Evolutionary conservation across 2,113 vertebrate genomes (phyloP).

Genomic region (Strigops habroptila): DNA sequence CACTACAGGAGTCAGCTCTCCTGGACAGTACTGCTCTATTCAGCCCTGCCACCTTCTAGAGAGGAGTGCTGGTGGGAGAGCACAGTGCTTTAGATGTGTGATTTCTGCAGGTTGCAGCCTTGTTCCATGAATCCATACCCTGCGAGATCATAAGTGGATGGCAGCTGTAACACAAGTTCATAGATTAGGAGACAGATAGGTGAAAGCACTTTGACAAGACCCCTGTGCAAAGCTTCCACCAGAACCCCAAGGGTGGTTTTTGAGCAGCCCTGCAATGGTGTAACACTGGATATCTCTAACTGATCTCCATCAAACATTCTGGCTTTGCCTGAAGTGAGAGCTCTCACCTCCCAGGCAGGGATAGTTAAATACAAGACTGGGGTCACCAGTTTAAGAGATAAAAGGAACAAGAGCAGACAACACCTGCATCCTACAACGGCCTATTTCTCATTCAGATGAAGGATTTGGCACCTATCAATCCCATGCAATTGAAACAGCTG

Average conservation of each 20-base stretch:
- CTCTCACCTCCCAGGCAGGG: not conserved
- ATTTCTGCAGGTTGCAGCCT: not conserved
- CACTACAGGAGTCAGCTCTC: not conserved
- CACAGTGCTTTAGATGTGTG: rapidly evolving
- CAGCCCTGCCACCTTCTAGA: not conserved
- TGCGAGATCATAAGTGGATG: rapidly evolving
- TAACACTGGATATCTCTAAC: rapidly evolving
- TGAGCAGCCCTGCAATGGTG: not conserved
- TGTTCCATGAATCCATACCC: rapidly evolving
- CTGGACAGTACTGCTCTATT: not conserved
- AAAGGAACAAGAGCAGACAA: constrained; percentile 35
- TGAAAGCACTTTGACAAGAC: not conserved
- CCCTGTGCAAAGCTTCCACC: not conserved
- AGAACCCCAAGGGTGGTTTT: not conserved
- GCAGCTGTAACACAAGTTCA: not conserved
- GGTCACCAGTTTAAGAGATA: not conserved
- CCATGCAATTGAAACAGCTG: rapidly evolving
- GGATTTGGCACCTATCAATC: not conserved
- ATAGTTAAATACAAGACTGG: not conserved
- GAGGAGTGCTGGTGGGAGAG: not conserved
- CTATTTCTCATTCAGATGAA: not conserved
- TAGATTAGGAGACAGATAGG: not conserved
- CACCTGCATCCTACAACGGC: constrained; percentile 3
- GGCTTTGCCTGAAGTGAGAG: not conserved
- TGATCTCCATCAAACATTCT: not conserved